phyloP scores from a whole-genome alignment of 2,113 vertebrate species.

The Myodes glareolus region DNA sequence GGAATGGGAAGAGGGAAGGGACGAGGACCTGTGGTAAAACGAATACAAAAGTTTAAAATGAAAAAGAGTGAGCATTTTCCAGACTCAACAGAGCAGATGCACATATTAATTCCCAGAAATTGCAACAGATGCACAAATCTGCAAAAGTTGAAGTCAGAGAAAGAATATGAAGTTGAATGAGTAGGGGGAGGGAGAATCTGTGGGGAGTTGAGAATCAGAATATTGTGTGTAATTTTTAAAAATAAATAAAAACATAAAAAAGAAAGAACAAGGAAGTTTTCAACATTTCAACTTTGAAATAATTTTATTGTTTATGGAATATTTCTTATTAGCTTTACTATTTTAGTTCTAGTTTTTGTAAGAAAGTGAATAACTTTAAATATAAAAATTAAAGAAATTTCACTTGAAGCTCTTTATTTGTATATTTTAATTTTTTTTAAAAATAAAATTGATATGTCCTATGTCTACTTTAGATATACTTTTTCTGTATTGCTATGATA shows the following conservation, averaged over 20 bases:
- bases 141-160: background rate
- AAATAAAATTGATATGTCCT: slow-evolving; percentile 2
- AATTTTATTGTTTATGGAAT: background rate
- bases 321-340: background rate
- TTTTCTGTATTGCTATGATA: background rate
- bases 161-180: background rate
- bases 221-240: background rate
- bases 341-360: background rate
- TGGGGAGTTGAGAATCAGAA: background rate
- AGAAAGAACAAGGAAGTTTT: background rate
- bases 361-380: slow-evolving; percentile 1
- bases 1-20: no score
- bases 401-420: background rate
- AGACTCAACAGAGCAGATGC: background rate
- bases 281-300: slow-evolving; percentile 13
- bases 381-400: background rate
- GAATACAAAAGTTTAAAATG: no score
- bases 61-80: background rate
- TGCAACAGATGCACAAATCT: background rate
- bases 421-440: background rate
- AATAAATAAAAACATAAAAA: background rate
- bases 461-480: background rate
- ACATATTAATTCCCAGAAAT: background rate
- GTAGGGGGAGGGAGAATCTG: background rate
- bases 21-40: no score